These are phyloP conservation scores for Acanthis flammea DNA, from an alignment of 2,797 vertebrate species.

Conservation along the genomic window DNA sequence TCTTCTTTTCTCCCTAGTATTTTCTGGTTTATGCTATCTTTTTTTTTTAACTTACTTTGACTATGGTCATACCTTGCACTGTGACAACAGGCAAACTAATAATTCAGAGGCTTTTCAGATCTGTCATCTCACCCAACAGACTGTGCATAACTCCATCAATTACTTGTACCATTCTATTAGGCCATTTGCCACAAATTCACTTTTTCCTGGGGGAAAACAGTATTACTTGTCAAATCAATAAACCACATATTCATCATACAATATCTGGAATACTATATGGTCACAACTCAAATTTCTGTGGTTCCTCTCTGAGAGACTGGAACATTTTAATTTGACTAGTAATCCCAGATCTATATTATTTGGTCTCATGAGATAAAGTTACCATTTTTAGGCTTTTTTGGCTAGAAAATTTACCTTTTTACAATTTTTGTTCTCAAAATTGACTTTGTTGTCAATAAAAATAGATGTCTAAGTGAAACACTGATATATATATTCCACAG, in stretches of 20 bases:
- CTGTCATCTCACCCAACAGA: slow-evolving; percentile 16
- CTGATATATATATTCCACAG: background rate
- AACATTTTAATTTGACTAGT: background rate
- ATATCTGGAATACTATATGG: slow-evolving; percentile 21
- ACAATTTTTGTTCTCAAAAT: background rate
- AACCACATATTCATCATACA: slow-evolving; percentile 18
- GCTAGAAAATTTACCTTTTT: background rate
- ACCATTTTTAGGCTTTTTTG: background rate
- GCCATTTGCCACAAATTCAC: background rate
- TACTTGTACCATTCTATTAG: slow-evolving; percentile 14
- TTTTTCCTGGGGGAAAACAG: slow-evolving; percentile 1
- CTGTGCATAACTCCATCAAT: slow-evolving; percentile 28
- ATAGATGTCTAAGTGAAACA: background rate
- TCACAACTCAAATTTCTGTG: background rate
- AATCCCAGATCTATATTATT: background rate
- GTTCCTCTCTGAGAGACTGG: background rate
- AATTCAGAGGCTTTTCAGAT: slow-evolving; percentile 36
- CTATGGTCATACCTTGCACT: background rate
- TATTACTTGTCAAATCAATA: slow-evolving; percentile 37
- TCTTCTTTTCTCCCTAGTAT: background rate
- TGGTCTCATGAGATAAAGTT: background rate
- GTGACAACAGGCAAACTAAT: background rate
- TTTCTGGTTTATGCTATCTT: background rate
- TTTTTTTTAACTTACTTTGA: slow-evolving; percentile 40
- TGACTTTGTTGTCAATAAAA: background rate